Base-by-base conservation (phyloP, 2,797 vertebrate species). In the Sparus aurata region DNA sequence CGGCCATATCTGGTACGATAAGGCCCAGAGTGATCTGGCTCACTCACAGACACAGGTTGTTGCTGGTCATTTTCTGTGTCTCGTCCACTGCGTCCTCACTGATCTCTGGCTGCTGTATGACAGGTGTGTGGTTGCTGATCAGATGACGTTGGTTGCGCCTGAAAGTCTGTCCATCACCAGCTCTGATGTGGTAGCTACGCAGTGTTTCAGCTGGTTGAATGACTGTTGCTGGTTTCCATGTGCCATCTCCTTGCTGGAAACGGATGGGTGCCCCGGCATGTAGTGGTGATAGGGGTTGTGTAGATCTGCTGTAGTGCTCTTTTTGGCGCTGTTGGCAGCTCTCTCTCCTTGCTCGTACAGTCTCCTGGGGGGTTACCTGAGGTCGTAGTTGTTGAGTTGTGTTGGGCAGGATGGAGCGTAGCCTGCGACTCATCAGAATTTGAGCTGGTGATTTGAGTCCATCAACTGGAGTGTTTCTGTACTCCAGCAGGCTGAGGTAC, bases 401-500 rank as follows among this genome's bases (percentile, higher is more conserved):
- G 0, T 5, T 62, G 22, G 41, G 60, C 2, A 62, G 4, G n/a
- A 62, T 45, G n/a, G 41, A 45, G 9, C 38, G n/a, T 12, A 60
- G 34, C 5, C 57, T 63, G 61, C 15, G 13, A 5, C 41, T 63
- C 46, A 65, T 49, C 16, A 47, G 62, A 13, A 27, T 65, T 30
- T 64, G 45, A 1, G 68, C 69, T n/a, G 69, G 69, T 0, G 69
- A 71, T 50, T 22, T 82, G 13, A 25, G 41, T 0, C 49, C 47
- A 5, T 73, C 69, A 27, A 62, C 69, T 4, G 69, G 69, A 1
- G 69, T 73, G 22, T 62, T 62, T 2, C 47, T 62, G 11, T 73
- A 73, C 58, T 73, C 47, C 10, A 62, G n/a, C 6, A 73, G 59
- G 8, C 59, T 62, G 27, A 73, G 47, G 22, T 62, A 73, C 2